Percentiles rank a stretch among this genome's conserved stretches.
These are phyloP conservation scores for Aurelia sp. DNA, from an alignment of 30 jellyfish, hydroid and myxozoan genomes.

Conservation along the genomic window DNA sequence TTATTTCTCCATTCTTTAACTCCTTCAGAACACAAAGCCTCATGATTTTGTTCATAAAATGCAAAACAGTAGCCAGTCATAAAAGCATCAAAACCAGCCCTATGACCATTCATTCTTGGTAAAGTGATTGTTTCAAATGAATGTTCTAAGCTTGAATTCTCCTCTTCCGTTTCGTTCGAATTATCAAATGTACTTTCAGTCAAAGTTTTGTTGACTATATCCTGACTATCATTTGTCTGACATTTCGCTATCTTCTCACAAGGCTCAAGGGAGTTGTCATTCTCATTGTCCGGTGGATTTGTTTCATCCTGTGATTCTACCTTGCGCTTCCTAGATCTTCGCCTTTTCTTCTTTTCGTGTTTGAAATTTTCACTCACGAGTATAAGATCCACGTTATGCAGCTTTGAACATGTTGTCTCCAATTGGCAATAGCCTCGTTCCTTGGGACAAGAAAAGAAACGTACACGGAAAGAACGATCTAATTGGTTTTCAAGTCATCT, in stretches of 20 bases:
- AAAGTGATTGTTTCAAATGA: not conserved
- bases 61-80: conserved; percentile 74
- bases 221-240: not conserved
- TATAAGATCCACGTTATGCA: conserved; percentile 57
- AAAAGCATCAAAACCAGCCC: conserved; percentile 73
- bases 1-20: conserved; percentile 23
- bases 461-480: no score
- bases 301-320: not conserved
- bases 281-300: not conserved
- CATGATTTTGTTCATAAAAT: conserved; percentile 7
- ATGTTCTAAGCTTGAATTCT: not conserved
- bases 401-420: conserved; percentile 32
- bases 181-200: not conserved
- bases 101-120: conserved; percentile 57
- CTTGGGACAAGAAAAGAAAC: not conserved
- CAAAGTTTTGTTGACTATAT: not conserved
- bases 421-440: conserved; percentile 45
- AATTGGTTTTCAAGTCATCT: no score
- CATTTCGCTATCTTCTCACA: not conserved
- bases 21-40: not conserved
- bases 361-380: conserved; percentile 24
- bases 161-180: not conserved
- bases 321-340: conserved; percentile 38
- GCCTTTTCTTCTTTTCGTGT: conserved; percentile 6
- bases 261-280: not conserved